Evolutionary conservation across 2,888 invertebrate species (phyloP).

Genomic region (Artemia sinica): DNA sequence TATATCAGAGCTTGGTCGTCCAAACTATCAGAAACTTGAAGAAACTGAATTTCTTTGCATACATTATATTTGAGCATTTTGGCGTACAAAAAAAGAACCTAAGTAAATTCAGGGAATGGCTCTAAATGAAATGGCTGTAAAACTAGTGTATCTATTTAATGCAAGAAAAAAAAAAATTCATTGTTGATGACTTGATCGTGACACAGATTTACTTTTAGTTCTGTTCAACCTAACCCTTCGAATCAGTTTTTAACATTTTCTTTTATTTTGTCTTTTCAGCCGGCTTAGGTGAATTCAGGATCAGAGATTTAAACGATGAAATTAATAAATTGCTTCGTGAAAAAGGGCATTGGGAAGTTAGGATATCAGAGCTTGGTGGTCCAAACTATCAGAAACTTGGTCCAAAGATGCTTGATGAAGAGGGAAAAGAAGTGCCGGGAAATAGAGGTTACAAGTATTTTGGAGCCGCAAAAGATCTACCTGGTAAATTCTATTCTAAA

Average conservation of each 20-base stretch:
- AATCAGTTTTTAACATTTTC: not conserved
- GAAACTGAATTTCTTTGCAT: too few relatives aligned
- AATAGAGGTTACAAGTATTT: slow-evolving; percentile 97
- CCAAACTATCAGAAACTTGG: slow-evolving; percentile 81
- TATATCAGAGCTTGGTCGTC: slow-evolving; percentile 84
- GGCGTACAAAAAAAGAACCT: too few relatives aligned
- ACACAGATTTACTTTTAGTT: too few relatives aligned
- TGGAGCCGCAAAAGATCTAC: slow-evolving; percentile 91
- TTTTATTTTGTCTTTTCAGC: slow-evolving; percentile 38
- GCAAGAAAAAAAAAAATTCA: too few relatives aligned
- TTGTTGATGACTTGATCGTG: too few relatives aligned
- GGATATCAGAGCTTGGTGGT: slow-evolving; percentile 85
- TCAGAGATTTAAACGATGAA: slow-evolving; percentile 95
- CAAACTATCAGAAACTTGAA: slow-evolving; percentile 76
- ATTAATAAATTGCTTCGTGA: slow-evolving; percentile 92
- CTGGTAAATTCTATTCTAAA: slow-evolving; percentile 39
- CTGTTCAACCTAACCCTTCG: too few relatives aligned
- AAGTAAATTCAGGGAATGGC: too few relatives aligned
- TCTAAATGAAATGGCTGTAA: too few relatives aligned
- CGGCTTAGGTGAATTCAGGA: slow-evolving; percentile 94
- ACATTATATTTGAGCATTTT: too few relatives aligned
- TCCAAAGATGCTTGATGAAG: slow-evolving; percentile 79
- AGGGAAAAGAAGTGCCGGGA: slow-evolving; percentile 89
- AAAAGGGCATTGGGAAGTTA: slow-evolving; percentile 93
- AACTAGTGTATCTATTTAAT: too few relatives aligned